Evolutionary conservation across 2,888 invertebrate genomes (phyloP), one percentile per base, ranked within the genome.

Genomic region (Melieria crassipennis): DNA sequence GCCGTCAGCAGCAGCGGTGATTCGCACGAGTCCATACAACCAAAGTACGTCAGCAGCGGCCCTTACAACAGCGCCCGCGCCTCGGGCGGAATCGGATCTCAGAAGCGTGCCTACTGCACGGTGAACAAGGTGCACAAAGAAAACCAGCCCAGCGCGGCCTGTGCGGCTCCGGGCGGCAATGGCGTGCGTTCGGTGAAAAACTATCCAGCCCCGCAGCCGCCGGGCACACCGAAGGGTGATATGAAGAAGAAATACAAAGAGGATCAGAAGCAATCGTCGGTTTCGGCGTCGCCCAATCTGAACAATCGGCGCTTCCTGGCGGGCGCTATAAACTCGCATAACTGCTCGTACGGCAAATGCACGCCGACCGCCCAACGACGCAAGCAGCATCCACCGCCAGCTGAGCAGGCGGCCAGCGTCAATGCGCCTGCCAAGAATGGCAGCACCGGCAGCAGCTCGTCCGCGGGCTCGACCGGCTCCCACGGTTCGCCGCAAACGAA

Each of bases 101-200:
- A 87, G 75, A 87, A 87, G 76, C 85, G 87, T 42, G 79, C 84
- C 66, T 86, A 86, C 72, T 79, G 83, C 65, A 78, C 81, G 63
- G 80, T 80, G 65, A 73, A 73, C 71, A 80, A 83, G 74, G 75
- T 79, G 70, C 80, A 83, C 74, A 86, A 87, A 77, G 86, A 86
- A 78, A 86, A 87, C 77, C 76, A 85, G 80, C 79, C 84, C 75
- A 75, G 74, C 68, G 47, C 65, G 56, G 71, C 67, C 67, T 74
- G 65, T 48, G 62, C 11, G 4, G 76, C 75, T 72, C 7, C 42
- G 10, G 45, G 11, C 42, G 58, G 50, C 42, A 48, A 68, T n/a
- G 11, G 60, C 74, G 75, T 76, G 65, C 79, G 79, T 16, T 82
- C 84, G 48, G 70, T 70, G 55, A 83, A 83, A 69, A 85, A 81